These are phyloP conservation scores for Atethmia centrago DNA, from an alignment of 2,888 invertebrate genomes.

Conservation along the genomic window DNA sequence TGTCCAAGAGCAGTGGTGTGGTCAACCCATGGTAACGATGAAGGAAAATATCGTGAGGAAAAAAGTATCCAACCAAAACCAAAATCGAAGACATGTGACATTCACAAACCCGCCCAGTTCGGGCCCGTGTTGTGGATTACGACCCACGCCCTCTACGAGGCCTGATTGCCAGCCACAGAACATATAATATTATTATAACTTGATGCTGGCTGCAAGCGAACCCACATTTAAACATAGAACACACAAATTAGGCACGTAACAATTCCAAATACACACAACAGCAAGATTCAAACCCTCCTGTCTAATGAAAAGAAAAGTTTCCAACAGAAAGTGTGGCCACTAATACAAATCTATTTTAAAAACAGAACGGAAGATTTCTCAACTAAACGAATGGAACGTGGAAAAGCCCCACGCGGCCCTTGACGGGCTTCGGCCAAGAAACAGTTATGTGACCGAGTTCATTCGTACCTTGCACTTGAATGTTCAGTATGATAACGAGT, in stretches of 20 bases:
- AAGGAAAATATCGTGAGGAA: background rate
- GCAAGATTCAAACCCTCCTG: no score
- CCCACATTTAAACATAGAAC: no score
- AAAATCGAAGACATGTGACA: background rate
- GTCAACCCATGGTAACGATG: background rate
- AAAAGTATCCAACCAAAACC: background rate
- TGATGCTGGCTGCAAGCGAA: no score
- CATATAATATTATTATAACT: no score
- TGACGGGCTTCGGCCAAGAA: conserved; percentile 55
- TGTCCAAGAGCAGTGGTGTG: background rate
- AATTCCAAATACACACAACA: background rate
- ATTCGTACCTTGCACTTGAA: conserved; percentile 60
- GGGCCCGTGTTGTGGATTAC: background rate
- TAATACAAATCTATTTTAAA: conserved; percentile 26
- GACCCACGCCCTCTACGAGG: no score
- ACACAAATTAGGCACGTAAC: background rate
- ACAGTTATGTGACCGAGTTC: conserved; percentile 66
- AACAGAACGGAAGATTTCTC: conserved; percentile 29
- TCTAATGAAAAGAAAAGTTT: background rate
- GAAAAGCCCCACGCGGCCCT: conserved; percentile 42
- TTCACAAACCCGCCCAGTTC: background rate
- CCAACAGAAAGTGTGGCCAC: background rate
- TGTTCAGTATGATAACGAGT: conserved; percentile 19
- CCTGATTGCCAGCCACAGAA: no score
- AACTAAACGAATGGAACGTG: conserved; percentile 21